phyloP scores from a whole-genome alignment of 1,140 invertebrate genomes.

The Drosophila ironensis region DNA sequence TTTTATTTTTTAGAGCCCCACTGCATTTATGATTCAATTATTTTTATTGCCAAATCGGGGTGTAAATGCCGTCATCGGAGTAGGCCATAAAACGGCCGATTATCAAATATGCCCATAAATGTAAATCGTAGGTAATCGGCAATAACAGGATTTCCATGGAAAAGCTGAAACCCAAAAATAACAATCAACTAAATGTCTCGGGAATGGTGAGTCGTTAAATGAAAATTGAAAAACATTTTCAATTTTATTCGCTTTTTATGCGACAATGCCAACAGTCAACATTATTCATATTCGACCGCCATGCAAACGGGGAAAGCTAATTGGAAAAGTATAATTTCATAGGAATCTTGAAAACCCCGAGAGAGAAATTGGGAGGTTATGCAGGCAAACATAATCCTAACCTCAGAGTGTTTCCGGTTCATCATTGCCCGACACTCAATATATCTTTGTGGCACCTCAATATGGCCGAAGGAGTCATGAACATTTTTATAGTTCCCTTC shows the following conservation, averaged over 20 bases:
- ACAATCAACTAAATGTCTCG: slow-evolving; percentile 16
- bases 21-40: slow-evolving; percentile 68
- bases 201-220: slow-evolving; percentile 12
- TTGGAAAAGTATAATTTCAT: not conserved
- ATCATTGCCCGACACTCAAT: slow-evolving; percentile 22
- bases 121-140: slow-evolving; percentile 54
- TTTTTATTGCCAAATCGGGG: slow-evolving; percentile 36
- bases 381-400: not conserved
- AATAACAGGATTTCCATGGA: slow-evolving; percentile 34
- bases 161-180: slow-evolving; percentile 14
- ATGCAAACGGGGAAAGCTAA: not conserved
- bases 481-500: slow-evolving; percentile 31
- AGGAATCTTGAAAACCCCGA: too few species aligned
- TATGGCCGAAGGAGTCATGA: slow-evolving; percentile 14
- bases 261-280: not conserved
- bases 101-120: slow-evolving; percentile 63
- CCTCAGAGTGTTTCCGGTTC: not conserved
- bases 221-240: slow-evolving; percentile 1
- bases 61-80: slow-evolving; percentile 40
- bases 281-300: not conserved
- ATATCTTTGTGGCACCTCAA: slow-evolving; percentile 27
- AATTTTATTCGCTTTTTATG: slow-evolving; percentile 2
- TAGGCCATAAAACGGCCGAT: slow-evolving; percentile 68
- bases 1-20: slow-evolving; percentile 21
- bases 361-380: too few species aligned